These are phyloP conservation scores for Crotalus viridis DNA, from an alignment of 2,113 vertebrate genomes.

Conservation along the genomic window DNA sequence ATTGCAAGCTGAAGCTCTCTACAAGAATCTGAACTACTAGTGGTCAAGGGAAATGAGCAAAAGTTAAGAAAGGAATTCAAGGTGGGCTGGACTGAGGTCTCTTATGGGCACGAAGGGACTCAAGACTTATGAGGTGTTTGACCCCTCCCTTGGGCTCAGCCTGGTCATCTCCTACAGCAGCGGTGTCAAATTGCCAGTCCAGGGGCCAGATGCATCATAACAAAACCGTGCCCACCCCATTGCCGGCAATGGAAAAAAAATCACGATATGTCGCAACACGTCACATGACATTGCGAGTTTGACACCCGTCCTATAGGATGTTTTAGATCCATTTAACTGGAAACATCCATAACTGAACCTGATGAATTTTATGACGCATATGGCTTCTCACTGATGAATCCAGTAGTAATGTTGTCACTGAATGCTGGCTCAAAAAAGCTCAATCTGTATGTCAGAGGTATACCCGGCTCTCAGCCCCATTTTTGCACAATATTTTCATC, in stretches of 20 bases:
- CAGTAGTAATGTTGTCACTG: neutral
- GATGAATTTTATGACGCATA: neutral
- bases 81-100: neutral
- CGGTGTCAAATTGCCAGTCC: no score
- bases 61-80: neutral
- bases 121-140: neutral
- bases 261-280: accelerated
- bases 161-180: neutral
- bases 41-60: neutral
- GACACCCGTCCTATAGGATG: neutral
- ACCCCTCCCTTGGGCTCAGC: neutral
- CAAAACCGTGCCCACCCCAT: no score
- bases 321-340: neutral
- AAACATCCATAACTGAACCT: neutral
- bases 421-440: neutral
- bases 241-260: no score
- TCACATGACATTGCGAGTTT: no score
- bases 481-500: neutral
- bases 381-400: neutral
- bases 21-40: neutral
- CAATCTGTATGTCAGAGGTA: neutral
- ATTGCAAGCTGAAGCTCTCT: neutral
- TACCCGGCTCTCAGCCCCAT: neutral
- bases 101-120: neutral
- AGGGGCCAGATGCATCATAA: no score